Conservation (phyloP, 2,113 vertebrate species). For the human (Homo sapiens) region DNA sequence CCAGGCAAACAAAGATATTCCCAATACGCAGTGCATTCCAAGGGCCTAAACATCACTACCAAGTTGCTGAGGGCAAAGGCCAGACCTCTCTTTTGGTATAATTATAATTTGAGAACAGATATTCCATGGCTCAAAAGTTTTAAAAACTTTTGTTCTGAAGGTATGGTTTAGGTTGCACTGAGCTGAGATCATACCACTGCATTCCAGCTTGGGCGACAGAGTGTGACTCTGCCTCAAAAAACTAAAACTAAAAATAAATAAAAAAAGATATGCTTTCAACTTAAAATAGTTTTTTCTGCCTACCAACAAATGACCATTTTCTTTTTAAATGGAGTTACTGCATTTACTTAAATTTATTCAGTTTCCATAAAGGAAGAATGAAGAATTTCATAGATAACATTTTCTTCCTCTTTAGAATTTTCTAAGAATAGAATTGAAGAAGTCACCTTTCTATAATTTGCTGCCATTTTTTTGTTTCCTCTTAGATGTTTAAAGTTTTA, state of each 20-base stretch:
- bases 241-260: too few species aligned
- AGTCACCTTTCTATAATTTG: slow-evolving; percentile 20
- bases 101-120: background rate
- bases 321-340: background rate
- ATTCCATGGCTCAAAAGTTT: background rate
- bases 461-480: background rate
- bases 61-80: background rate
- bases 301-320: background rate
- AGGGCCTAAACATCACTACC: background rate
- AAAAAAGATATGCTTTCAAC: background rate
- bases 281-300: background rate
- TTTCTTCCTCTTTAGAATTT: background rate
- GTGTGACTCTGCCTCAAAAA: too few species aligned
- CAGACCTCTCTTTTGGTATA: background rate
- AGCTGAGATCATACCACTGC: too few species aligned
- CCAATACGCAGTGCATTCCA: background rate
- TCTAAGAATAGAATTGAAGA: background rate
- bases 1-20: background rate
- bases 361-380: background rate
- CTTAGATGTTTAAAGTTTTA: slow-evolving; percentile 27
- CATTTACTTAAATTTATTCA: slow-evolving; percentile 39
- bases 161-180: background rate
- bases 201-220: too few species aligned
- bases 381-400: slow-evolving; percentile 27
- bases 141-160: slow-evolving; percentile 31